These are phyloP conservation scores for Rhabdornis inornatus DNA, from an alignment of 2,113 vertebrate species.

Conservation along the genomic window DNA sequence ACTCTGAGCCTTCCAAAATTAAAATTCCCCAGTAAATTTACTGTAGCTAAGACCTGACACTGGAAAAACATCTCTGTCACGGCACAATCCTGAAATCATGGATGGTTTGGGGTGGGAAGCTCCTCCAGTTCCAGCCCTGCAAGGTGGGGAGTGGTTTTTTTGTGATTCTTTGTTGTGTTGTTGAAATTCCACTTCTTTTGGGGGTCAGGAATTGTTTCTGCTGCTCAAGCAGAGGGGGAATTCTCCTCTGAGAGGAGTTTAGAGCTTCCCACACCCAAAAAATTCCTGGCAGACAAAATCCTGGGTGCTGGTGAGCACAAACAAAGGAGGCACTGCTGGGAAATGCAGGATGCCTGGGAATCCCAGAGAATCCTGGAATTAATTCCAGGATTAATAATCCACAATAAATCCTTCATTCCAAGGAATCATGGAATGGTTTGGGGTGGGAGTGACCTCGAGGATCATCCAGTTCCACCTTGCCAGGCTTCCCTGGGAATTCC, in stretches of 20 bases:
- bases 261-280: neutral
- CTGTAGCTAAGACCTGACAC: neutral
- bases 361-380: neutral
- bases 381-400: too few species aligned
- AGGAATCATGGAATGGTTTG: neutral
- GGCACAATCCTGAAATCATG: neutral
- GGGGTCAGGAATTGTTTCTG: neutral
- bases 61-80: neutral
- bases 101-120: neutral
- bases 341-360: too few species aligned
- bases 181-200: neutral
- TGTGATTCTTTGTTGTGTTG: neutral
- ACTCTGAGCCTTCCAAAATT: neutral
- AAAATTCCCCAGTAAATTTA: neutral
- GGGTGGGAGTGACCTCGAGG: neutral
- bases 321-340: too few species aligned
- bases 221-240: neutral
- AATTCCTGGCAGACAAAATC: neutral
- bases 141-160: neutral
- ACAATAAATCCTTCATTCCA: neutral
- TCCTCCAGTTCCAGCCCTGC: neutral
- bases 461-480: neutral
- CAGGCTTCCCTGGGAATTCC: neutral
- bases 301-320: neutral
- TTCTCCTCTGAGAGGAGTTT: neutral